A percentile compares a stretch with the other conserved stretches of the same genome.
These are phyloP conservation scores for Emys orbicularis DNA, from an alignment of 2,797 vertebrate species.

Conservation along the genomic window DNA sequence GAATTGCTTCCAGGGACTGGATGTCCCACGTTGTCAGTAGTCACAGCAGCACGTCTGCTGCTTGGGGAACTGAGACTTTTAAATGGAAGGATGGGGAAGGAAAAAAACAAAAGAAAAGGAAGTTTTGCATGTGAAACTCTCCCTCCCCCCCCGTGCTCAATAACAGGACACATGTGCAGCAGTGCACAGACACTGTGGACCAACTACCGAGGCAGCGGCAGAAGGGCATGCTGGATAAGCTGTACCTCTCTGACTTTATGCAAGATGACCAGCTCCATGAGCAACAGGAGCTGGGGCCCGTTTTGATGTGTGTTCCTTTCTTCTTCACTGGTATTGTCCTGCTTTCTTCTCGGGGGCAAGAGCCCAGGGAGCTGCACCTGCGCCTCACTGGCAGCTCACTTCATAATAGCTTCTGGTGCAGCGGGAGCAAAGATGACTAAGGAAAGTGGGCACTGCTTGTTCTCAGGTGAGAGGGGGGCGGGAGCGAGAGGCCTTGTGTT, in stretches of 20 bases:
- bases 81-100: rapidly evolving
- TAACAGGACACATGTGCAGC: not conserved
- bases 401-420: rapidly evolving
- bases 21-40: not conserved
- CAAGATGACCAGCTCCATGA: rapidly evolving
- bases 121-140: rapidly evolving
- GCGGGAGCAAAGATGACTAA: not conserved
- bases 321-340: rapidly evolving
- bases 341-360: rapidly evolving
- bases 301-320: not conserved
- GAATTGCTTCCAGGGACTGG: not conserved
- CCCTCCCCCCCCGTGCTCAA: rapidly evolving
- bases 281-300: rapidly evolving
- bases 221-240: not conserved
- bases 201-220: not conserved
- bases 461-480: not conserved
- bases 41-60: not conserved
- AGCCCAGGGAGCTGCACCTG: rapidly evolving
- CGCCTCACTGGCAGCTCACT: rapidly evolving
- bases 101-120: not conserved
- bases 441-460: not conserved
- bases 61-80: not conserved
- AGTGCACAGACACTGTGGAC: rapidly evolving
- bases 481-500: not conserved
- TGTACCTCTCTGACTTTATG: not conserved